Base-by-base conservation (phyloP, 2,113 vertebrate genomes). In the Corythornis madagascariensis region DNA sequence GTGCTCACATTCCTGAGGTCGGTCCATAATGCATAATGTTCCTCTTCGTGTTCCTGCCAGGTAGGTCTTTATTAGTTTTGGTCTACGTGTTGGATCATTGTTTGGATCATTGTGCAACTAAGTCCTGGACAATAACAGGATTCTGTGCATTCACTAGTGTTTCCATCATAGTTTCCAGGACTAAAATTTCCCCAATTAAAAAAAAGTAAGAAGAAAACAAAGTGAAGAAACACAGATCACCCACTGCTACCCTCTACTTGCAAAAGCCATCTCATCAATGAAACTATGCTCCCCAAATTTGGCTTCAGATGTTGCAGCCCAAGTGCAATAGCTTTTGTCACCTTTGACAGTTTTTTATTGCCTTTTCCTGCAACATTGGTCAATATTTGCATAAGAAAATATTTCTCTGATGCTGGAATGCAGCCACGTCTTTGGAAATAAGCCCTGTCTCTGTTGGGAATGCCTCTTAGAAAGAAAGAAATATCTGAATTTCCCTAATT, bases 31-130 rank as follows among this genome's bases (percentile, higher is more conserved):
- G 3, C n/a, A 56, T 80, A 89, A 85, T 22, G 47, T 55, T 86
- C 73, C 10, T 91, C 80, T 91, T 83, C 73, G 42, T 76, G 40
- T 65, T 59, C 29, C 73, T 95, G 94, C 92, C 93, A 96, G 93
- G 81, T 89, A 93, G 73, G n/a, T 78, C 81, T 94, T 96, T 94
- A 95, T 96, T 93, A 93, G 86, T 94, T 93, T 92, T 79, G 83
- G 53, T 74, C 64, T 91, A 48, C 0, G 1, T 40, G 29, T 92
- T 90, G 74, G 61, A 78, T 94, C 81, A 76, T 81, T 95, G 71
- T 91, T 88, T 94, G 93, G 80, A 85, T 52, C 67, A 0, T 73
- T 88, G 70, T 0, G 2, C 16, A 7, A 92, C 47, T 63, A 31
- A 83, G 25, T 71, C 77, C 91, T 80, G 89, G 77, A 94, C 67